Percentiles rank a stretch among this genome's conserved stretches.
Evolutionary conservation across 2,888 invertebrate genomes (phyloP).

Genomic region (Dasypolia templi): DNA sequence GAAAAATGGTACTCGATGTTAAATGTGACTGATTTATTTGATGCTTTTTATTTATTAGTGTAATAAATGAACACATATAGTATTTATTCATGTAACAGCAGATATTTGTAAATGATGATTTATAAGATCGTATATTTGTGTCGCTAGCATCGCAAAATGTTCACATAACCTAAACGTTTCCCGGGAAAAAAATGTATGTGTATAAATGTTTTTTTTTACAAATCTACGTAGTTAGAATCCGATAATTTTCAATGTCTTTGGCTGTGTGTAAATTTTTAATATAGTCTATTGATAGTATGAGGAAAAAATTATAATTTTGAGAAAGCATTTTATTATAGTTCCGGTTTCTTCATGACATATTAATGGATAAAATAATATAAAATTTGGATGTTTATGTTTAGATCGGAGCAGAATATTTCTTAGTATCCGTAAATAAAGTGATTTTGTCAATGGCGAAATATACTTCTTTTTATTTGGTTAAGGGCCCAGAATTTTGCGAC

Average conservation of each 20-base stretch:
- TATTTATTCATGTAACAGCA: conserved; percentile 74
- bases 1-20: conserved; percentile 88
- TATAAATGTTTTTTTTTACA: conserved; percentile 81
- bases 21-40: conserved; percentile 77
- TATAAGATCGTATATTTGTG: conserved; percentile 74
- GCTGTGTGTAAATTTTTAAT: conserved; percentile 89
- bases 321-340: conserved; percentile 84
- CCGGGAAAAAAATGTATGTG: conserved; percentile 79
- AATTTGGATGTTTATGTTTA: conserved; percentile 88
- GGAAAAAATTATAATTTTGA: conserved; percentile 86
- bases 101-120: conserved; percentile 71
- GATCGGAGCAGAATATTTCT: conserved; percentile 86
- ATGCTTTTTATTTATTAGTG: conserved; percentile 78
- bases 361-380: conserved; percentile 79
- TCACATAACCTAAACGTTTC: conserved; percentile 87
- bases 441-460: conserved; percentile 84
- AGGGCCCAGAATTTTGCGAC: conserved; percentile 80
- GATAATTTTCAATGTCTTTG: conserved; percentile 89
- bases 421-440: conserved; percentile 88
- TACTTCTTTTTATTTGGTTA: conserved; percentile 76
- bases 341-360: conserved; percentile 82
- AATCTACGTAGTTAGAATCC: conserved; percentile 85
- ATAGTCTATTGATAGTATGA: conserved; percentile 79
- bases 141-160: conserved; percentile 91
- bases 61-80: conserved; percentile 71